These are phyloP conservation scores for Dynastes maya DNA, from an alignment of 2,888 invertebrate species.

Conservation along the genomic window DNA sequence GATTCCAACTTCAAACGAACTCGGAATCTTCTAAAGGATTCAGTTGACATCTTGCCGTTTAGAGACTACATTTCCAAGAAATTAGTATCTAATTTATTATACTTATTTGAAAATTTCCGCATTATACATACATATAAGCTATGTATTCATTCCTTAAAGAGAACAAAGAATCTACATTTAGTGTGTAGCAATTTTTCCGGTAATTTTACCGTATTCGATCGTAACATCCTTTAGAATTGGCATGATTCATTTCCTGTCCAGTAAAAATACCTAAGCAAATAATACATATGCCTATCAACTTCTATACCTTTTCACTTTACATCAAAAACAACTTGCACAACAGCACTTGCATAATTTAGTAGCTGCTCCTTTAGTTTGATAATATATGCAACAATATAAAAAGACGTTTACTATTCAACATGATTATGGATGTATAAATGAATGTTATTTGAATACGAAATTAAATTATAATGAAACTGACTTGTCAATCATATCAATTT, in stretches of 20 bases:
- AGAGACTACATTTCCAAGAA: too few species aligned
- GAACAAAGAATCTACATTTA: not conserved
- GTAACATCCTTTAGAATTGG: not conserved
- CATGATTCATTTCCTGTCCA: constrained; percentile 31
- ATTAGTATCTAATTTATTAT: not conserved
- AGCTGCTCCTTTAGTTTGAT: constrained; percentile 18
- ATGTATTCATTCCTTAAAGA: not conserved
- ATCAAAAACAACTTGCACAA: constrained; percentile 26
- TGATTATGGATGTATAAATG: not conserved
- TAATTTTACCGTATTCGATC: not conserved
- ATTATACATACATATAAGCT: not conserved
- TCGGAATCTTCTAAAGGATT: too few species aligned
- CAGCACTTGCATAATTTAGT: constrained; percentile 27
- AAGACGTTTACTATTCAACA: constrained; percentile 19
- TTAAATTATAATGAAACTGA: not conserved
- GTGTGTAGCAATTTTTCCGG: not conserved
- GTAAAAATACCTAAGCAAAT: not conserved
- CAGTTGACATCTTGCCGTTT: too few species aligned
- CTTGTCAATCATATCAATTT: constrained; percentile 1
- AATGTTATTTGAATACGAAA: constrained; percentile 7
- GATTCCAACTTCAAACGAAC: too few species aligned
- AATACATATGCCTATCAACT: not conserved
- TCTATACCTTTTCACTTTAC: not conserved
- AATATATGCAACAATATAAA: constrained; percentile 20
- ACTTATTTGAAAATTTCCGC: not conserved